Conservation (phyloP, 2,113 vertebrate genomes). For the Sminthopsis crassicaudata region DNA sequence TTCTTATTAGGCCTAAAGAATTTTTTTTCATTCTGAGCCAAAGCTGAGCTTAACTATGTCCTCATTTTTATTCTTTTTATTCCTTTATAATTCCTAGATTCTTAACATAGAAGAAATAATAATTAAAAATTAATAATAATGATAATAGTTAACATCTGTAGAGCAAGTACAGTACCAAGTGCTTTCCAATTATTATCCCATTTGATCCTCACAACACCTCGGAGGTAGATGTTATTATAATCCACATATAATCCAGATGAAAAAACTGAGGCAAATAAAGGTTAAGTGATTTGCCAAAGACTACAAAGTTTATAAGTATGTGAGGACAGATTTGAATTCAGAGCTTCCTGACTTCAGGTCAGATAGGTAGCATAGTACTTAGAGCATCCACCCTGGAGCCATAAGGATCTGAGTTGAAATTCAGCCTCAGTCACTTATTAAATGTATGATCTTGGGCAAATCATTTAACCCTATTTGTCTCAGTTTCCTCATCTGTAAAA, state of each 20-base stretch:
- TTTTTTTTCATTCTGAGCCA: not conserved
- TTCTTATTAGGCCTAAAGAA: not conserved
- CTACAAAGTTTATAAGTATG: not conserved
- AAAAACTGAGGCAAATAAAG: not conserved
- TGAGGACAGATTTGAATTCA: not conserved
- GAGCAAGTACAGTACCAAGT: not conserved
- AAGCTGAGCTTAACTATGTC: not conserved
- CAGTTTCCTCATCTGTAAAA: no score
- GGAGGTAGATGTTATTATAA: not conserved
- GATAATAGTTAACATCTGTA: not conserved
- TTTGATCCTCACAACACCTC: not conserved
- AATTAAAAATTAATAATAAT: not conserved
- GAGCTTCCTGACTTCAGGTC: not conserved
- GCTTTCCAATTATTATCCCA: not conserved
- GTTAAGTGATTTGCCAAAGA: not conserved
- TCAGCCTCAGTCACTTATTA: no score
- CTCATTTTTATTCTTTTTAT: not conserved
- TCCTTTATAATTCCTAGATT: no score
- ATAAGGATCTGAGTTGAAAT: no score
- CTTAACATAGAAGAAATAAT: not conserved
- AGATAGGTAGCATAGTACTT: no score
- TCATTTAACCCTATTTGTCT: no score
- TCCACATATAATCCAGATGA: not conserved
- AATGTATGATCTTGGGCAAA: no score
- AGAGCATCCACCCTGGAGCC: no score